A percentile compares a stretch with the other conserved stretches of the same genome.
phyloP scores from a whole-genome alignment of 2,888 invertebrate genomes.

The Listrodromus nycthemerus region DNA sequence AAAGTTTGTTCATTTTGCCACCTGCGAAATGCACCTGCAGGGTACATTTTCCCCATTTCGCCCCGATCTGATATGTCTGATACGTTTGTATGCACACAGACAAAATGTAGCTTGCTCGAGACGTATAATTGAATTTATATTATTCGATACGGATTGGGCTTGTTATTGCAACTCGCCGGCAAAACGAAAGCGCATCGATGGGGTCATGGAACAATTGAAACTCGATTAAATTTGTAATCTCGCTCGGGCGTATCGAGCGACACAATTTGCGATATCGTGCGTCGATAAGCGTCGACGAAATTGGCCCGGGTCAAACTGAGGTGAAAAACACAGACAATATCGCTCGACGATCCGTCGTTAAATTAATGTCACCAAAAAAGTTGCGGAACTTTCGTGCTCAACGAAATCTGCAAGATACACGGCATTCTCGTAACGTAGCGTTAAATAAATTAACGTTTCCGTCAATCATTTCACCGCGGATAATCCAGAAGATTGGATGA shows the following conservation, averaged over 20 bases:
- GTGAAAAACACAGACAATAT: background rate
- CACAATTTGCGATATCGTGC: background rate
- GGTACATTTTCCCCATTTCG: background rate
- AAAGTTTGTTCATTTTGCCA: background rate
- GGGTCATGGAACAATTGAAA: slow-evolving; percentile 31
- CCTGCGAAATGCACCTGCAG: no score
- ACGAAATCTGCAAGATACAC: background rate
- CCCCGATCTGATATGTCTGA: background rate
- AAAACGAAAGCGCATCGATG: slow-evolving; percentile 5
- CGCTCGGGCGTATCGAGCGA: background rate
- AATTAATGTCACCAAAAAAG: background rate
- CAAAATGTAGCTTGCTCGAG: background rate
- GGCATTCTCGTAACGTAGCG: background rate
- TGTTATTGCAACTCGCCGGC: slow-evolving; percentile 39
- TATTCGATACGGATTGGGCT: slow-evolving; percentile 44
- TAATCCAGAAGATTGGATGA: background rate
- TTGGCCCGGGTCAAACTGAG: background rate
- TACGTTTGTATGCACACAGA: background rate
- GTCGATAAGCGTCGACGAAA: background rate
- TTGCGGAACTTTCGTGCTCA: background rate
- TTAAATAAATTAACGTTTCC: slow-evolving; percentile 1
- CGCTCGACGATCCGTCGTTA: background rate
- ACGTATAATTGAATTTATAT: slow-evolving; percentile 41
- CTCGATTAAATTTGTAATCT: slow-evolving; percentile 33
- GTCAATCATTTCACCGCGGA: background rate